phyloP scores from a whole-genome alignment of 2,888 invertebrate species.

The Girardia tigrina region DNA sequence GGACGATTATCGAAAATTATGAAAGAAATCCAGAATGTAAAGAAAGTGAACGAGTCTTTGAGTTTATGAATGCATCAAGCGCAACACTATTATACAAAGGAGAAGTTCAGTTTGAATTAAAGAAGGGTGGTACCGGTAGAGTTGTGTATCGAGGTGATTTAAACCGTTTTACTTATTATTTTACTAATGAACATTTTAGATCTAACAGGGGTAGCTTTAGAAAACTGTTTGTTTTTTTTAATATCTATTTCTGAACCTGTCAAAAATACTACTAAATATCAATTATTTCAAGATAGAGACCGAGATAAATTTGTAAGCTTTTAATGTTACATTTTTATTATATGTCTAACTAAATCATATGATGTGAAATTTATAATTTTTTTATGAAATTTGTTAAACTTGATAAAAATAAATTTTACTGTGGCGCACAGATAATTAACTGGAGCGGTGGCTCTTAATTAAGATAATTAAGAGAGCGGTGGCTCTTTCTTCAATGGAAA shows the following conservation, averaged over 20 bases:
- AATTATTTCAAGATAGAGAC: conserved; percentile 7
- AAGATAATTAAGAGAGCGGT: too few species aligned
- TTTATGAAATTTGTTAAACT: too few species aligned
- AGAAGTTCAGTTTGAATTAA: not conserved
- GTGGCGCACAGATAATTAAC: too few species aligned
- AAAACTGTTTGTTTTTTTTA: not conserved
- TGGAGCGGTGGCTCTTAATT: too few species aligned
- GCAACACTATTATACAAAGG: not conserved
- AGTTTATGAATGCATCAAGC: not conserved
- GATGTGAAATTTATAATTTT: too few species aligned
- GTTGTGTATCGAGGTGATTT: not conserved
- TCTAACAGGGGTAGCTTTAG: not conserved
- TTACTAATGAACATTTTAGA: too few species aligned
- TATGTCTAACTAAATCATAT: too few species aligned
- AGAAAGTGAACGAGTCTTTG: conserved; percentile 11
- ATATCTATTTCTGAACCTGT: not conserved
- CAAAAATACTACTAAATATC: not conserved
- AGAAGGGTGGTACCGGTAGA: not conserved
- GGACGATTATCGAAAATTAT: not conserved
- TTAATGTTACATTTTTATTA: too few species aligned
- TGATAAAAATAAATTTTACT: too few species aligned
- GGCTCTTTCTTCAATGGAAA: too few species aligned
- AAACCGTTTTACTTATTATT: too few species aligned
- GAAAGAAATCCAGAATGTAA: not conserved
- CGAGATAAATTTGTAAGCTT: conserved; percentile 11